Evolutionary conservation across 1,140 invertebrate genomes (phyloP).

Genomic region (Euura lappo): DNA sequence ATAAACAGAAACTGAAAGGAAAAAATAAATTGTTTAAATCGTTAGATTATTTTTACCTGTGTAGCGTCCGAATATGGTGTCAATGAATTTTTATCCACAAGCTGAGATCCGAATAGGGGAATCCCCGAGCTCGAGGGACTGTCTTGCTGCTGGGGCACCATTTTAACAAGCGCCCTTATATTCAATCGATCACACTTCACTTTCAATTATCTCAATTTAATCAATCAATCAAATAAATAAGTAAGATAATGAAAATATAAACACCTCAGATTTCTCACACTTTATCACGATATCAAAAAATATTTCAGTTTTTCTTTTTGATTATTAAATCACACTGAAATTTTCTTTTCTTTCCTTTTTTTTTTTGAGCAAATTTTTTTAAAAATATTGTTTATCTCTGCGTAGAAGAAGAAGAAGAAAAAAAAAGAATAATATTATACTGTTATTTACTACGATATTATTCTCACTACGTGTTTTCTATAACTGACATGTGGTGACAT

Average conservation of each 20-base stretch:
- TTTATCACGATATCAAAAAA: no score
- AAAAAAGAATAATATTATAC: no score
- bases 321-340: no score
- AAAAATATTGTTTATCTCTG: no score
- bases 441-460: not conserved
- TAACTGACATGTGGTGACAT: conserved; percentile 39
- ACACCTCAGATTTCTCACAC: no score
- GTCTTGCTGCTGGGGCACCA: conserved; percentile 69
- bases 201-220: conserved; percentile 12
- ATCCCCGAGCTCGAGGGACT: conserved; percentile 59
- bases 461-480: not conserved
- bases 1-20: conserved; percentile 20
- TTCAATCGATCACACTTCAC: conserved; percentile 29
- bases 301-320: not conserved
- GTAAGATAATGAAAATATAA: no score
- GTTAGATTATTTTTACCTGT: conserved; percentile 69
- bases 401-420: no score
- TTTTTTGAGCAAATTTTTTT: no score
- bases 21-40: not conserved
- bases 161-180: conserved; percentile 38
- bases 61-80: conserved; percentile 97
- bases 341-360: no score
- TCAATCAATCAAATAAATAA: no score
- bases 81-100: conserved; percentile 86
- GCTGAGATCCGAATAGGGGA: conserved; percentile 81